phyloP scores from a whole-genome alignment of 2,888 invertebrate genomes.

The Drosophila mettleri region DNA sequence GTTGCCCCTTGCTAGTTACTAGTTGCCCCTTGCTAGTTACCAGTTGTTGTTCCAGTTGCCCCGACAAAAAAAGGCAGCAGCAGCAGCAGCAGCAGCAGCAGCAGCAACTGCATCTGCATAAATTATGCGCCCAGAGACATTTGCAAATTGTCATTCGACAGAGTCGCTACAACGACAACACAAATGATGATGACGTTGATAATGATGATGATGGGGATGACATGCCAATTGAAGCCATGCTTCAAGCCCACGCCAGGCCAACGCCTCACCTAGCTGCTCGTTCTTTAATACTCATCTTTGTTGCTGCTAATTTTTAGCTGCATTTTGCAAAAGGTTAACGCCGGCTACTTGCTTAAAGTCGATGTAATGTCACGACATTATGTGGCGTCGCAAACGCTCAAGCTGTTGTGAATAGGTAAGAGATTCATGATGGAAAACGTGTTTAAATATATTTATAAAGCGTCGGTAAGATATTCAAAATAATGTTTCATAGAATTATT shows the following conservation, averaged over 20 bases:
- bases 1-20: constrained; percentile 42
- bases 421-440: not conserved
- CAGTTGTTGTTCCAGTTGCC: constrained; percentile 48
- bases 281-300: constrained; percentile 15
- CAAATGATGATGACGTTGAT: constrained; percentile 16
- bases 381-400: constrained; percentile 1
- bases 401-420: not conserved
- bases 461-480: not conserved
- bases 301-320: constrained; percentile 40
- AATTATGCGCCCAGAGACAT: constrained; percentile 71
- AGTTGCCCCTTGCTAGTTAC: constrained; percentile 49
- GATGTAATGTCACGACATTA: constrained; percentile 36
- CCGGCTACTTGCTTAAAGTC: constrained; percentile 25
- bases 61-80: constrained; percentile 33
- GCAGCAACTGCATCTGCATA: constrained; percentile 66
- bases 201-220: constrained; percentile 43
- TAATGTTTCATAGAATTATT: not conserved
- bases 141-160: constrained; percentile 74
- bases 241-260: constrained; percentile 54
- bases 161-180: constrained; percentile 30
- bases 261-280: constrained; percentile 37
- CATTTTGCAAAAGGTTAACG: constrained; percentile 60
- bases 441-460: not conserved
- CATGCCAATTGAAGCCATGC: constrained; percentile 38
- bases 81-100: constrained; percentile 16